Base-by-base conservation (phyloP, 2,888 invertebrate genomes). In the Eupsilia transversa region DNA sequence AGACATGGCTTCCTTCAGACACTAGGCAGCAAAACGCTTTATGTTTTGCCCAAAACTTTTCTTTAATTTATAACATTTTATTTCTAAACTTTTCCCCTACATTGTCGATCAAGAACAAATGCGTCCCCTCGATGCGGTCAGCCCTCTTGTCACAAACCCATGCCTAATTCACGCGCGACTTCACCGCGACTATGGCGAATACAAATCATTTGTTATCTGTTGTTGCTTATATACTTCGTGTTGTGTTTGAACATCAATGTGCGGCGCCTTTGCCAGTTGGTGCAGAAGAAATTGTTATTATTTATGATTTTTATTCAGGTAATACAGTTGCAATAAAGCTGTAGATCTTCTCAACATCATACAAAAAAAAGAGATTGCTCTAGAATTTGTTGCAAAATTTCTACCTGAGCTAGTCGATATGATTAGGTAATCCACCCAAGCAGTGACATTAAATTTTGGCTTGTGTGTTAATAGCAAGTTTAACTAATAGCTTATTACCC, bases 171-270 rank as follows among this genome's bases (percentile, higher is more conserved):
- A 83, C 91, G 89, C 92, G 72, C 84, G 85, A 87, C 86, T 89
- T 67, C 86, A 83, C 87, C 74, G 69, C 80, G 64, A 77, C 87
- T 85, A 87, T 88, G 73, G 89, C 83, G 87, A 90, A 86, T 85
- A 87, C 82, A 86, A 89, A 89, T 89, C 90, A 91, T 92, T 92
- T 90, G 90, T 91, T 91, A 91, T 90, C 89, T 88, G 71, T 86
- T 86, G 65, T 86, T 79, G 72, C 79, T 77, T 87, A 87, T 84
- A 82, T 82, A 79, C 82, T 82, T 74, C 87, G 72, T 87, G 80
- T 79, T 83, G 79, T 86, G 74, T 83, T 79, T 81, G 80, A 73
- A 82, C 73, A 74, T 83, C 82, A 84, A 80, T 83, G 78, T 71
- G 75, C 85, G 80, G 84, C 79, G 77, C 79, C 78, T 87, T 88